phyloP scores from a whole-genome alignment of 92 coral and sea anemone genomes.

The Parazoanthus swiftii region DNA sequence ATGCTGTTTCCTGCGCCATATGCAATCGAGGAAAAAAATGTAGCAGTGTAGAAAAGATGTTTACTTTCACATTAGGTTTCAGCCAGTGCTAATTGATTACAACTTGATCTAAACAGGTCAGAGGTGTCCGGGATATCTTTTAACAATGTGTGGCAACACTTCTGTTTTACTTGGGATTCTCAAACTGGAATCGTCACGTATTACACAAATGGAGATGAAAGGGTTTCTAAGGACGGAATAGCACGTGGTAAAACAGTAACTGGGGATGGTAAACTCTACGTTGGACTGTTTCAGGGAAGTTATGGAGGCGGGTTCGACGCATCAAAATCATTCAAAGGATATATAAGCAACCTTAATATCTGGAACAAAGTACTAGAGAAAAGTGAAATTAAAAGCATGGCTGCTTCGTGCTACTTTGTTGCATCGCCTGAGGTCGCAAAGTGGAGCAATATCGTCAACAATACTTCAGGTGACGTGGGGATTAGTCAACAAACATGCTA shows the following conservation, averaged over 20 bases:
- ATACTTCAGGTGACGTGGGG: constrained; percentile 1
- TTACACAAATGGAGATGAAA: not conserved
- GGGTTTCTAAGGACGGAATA: not conserved
- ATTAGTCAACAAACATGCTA: not conserved
- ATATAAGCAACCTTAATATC: constrained; percentile 24
- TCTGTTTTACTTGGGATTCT: constrained; percentile 31
- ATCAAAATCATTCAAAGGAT: not conserved
- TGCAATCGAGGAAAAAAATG: no score
- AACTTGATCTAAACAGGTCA: constrained; percentile 13
- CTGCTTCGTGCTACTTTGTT: not conserved
- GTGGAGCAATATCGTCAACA: not conserved
- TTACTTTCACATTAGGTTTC: no score
- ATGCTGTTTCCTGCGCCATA: no score
- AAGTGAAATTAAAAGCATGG: not conserved
- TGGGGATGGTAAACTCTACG: constrained; percentile 17
- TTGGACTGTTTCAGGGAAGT: constrained; percentile 22
- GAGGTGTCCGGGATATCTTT: not conserved
- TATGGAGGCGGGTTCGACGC: constrained; percentile 27
- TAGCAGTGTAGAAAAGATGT: no score
- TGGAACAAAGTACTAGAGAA: not conserved
- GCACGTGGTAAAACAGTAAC: not conserved
- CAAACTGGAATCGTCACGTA: not conserved
- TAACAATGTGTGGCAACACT: constrained; percentile 18
- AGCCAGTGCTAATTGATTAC: no score
- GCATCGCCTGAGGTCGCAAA: not conserved